Evolutionary conservation across 2,888 invertebrate genomes (phyloP).

Genomic region (Plemyria rubiginata): DNA sequence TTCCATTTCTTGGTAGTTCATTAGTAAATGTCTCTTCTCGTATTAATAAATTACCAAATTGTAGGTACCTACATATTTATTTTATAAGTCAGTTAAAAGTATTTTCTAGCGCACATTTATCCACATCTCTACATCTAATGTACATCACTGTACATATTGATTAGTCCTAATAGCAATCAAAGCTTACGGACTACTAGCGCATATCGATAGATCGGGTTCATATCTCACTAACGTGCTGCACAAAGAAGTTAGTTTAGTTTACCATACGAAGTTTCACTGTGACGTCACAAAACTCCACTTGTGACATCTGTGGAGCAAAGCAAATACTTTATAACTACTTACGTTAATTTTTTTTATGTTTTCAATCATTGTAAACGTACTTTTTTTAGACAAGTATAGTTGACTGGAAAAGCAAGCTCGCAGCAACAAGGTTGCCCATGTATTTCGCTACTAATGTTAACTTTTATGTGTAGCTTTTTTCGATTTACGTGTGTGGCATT

Average conservation of each 20-base stretch:
- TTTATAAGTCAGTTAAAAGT: too few species aligned
- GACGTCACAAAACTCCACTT: constrained; percentile 1
- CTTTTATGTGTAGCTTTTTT: neutral
- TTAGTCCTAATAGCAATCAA: constrained; percentile 53
- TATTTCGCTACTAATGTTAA: constrained; percentile 1
- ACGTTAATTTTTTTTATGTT: too few species aligned
- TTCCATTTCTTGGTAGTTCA: too few species aligned
- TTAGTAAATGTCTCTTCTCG: too few species aligned
- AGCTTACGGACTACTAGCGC: constrained; percentile 52
- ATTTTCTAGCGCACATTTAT: too few species aligned
- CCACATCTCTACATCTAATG: too few species aligned
- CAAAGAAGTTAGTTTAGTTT: neutral
- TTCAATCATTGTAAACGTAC: too few species aligned
- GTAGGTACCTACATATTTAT: too few species aligned
- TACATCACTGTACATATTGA: constrained; percentile 49
- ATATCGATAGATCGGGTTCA: constrained; percentile 68
- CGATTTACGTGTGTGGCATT: neutral
- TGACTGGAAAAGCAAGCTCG: neutral
- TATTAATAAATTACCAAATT: too few species aligned
- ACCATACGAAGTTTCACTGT: constrained; percentile 5
- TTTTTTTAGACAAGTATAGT: too few species aligned
- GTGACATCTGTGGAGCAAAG: too few species aligned
- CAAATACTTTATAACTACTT: too few species aligned
- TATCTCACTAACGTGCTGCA: constrained; percentile 54
- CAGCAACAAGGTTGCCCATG: neutral